These are phyloP conservation scores for Leptarthrus brevirostris DNA, from an alignment of 2,888 invertebrate genomes.

Conservation along the genomic window DNA sequence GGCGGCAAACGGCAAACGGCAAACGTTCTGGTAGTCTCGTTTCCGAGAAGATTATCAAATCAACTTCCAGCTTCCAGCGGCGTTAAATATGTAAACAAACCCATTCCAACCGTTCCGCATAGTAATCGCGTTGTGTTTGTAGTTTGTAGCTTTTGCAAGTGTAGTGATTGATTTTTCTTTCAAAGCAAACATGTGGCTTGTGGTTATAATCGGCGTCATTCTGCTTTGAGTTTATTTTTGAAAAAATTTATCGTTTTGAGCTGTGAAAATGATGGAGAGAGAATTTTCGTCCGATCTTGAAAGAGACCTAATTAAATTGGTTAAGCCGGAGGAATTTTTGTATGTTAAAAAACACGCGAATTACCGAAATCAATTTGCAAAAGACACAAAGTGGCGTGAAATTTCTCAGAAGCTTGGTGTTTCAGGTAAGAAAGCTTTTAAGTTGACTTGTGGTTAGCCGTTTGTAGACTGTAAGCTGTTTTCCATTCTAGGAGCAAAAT, in stretches of 20 bases:
- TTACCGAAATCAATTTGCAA: conserved; percentile 61
- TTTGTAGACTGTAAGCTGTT: no score
- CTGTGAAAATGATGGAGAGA: background rate
- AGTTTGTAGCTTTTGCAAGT: no score
- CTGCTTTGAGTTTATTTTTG: background rate
- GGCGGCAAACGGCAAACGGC: no score
- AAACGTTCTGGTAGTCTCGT: no score
- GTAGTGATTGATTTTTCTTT: no score
- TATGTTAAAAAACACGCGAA: conserved; percentile 63
- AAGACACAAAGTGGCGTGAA: conserved; percentile 62
- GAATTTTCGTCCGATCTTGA: conserved; percentile 58
- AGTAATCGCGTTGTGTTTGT: no score
- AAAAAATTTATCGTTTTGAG: background rate
- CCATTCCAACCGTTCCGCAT: no score
- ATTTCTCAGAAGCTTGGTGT: conserved; percentile 61
- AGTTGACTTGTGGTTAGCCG: background rate
- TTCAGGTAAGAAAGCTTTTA: conserved; percentile 59
- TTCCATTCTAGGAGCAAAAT: conserved; percentile 56
- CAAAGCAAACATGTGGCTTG: no score
- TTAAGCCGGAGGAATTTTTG: conserved; percentile 62
- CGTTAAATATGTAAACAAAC: no score
- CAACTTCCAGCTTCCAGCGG: no score
- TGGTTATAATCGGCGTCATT: background rate
- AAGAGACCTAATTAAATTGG: conserved; percentile 62
- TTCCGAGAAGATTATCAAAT: no score